Base-by-base conservation (phyloP, 2,113 vertebrate genomes). In the Capricornis sumatraensis region DNA sequence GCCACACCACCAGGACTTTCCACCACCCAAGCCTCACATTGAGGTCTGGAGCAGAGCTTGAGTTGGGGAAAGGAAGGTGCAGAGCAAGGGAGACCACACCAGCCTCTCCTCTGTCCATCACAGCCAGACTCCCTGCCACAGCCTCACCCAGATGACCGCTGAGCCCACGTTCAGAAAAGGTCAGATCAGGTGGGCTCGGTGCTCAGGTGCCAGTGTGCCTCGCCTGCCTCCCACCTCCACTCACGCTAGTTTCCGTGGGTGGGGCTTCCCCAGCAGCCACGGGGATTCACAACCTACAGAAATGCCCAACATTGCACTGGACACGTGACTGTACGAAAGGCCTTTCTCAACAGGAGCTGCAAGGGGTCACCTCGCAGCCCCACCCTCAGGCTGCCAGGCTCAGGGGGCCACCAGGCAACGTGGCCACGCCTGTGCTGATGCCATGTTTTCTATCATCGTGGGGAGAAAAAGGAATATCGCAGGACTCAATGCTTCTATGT, bases 111-210 rank as follows among this genome's bases (percentile, higher is more conserved):
- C 50, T 2, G 12, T 53, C 62, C 23, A 14, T 30, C 6, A 2
- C 55, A 8, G 36, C 52, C 7, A 27, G 43, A 36, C 14, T 16
- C 7, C 12, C 52, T 62, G 6, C 17, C 23, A 2, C 2, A 1
- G 7, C n/a, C 40, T 33, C 71, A 43, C 23, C n/a, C 4, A 45
- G 27, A 13, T 50, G 52, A 17, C 43, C 1, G 2, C 33, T 2
- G 3, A 71, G 43, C 60, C 85, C 36, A 6, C 3, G 5, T 30
- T 14, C 19, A 53, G 67, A 45, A 7, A 87, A 78, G 84, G 43
- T 3, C 1, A 1, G 33, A 13, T 27, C 7, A 2, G 10, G 16
- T 12, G 4, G 2, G 1, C 79, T n/a, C 1, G 1, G 33, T 0
- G 4, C 13, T 27, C 55, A 23, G 14, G 64, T 25, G n/a, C 40